phyloP scores from a whole-genome alignment of 2,113 vertebrate species.

The Channa argus region DNA sequence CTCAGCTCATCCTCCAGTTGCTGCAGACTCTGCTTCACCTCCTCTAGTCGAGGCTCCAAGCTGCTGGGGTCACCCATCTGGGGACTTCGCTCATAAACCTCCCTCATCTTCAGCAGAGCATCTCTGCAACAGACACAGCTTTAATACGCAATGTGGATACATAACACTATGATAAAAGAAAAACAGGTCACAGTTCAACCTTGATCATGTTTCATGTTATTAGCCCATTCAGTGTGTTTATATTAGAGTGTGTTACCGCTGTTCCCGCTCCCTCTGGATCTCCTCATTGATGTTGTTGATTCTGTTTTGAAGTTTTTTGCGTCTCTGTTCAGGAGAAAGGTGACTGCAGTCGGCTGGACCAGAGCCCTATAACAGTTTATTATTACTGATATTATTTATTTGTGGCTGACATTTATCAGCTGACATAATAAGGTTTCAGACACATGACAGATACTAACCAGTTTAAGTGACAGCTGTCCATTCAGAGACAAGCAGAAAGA shows the following conservation, averaged over 20 bases:
- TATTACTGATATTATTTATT: too few relatives aligned
- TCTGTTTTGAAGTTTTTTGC: slow-evolving; percentile 93
- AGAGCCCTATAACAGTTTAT: slow-evolving; percentile 79
- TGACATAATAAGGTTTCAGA: background rate
- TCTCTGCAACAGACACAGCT: slow-evolving; percentile 83
- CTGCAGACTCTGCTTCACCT: slow-evolving; percentile 90
- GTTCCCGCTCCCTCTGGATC: slow-evolving; percentile 93
- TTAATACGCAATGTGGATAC: background rate
- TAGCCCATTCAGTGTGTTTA: background rate
- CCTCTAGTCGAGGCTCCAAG: slow-evolving; percentile 90
- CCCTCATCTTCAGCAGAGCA: slow-evolving; percentile 95
- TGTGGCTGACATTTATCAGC: too few relatives aligned
- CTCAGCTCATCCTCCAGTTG: slow-evolving; percentile 89
- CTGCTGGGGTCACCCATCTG: slow-evolving; percentile 93
- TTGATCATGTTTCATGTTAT: too few relatives aligned
- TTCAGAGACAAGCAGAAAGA: slow-evolving; percentile 22
- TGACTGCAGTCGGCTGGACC: slow-evolving; percentile 95
- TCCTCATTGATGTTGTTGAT: slow-evolving; percentile 92
- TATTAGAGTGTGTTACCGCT: slow-evolving; percentile 83
- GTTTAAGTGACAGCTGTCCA: slow-evolving; percentile 95
- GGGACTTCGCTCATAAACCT: slow-evolving; percentile 93
- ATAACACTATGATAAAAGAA: too few relatives aligned
- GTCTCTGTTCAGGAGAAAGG: slow-evolving; percentile 93
- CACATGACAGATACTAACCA: slow-evolving; percentile 88
- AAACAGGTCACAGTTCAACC: too few relatives aligned